Conservation (phyloP, 2,113 vertebrate genomes). For the Todiramphus saurophagus region DNA sequence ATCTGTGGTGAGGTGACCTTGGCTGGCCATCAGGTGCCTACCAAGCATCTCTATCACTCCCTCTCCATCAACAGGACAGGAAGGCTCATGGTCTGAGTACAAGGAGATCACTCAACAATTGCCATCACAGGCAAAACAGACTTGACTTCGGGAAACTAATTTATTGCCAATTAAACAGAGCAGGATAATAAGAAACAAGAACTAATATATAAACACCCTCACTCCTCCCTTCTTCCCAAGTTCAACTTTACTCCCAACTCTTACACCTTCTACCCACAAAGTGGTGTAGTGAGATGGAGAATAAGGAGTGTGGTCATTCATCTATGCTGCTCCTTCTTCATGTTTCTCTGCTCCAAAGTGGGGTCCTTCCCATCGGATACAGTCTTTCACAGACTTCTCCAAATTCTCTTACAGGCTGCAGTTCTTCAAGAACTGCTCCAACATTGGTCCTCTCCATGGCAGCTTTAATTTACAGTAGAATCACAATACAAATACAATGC, state of each 20-base stretch:
- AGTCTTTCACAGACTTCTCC: not conserved
- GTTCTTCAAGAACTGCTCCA: not conserved
- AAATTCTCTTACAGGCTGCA: not conserved
- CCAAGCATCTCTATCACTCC: fast-evolving
- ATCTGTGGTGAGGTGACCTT: not conserved
- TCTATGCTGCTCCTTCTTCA: not conserved
- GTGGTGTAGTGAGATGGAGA: not conserved
- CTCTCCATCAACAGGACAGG: not conserved
- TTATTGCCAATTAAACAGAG: not conserved
- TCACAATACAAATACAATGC: not conserved
- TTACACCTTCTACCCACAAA: not conserved
- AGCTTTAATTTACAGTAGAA: not conserved
- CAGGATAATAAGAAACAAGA: not conserved
- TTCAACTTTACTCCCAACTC: not conserved
- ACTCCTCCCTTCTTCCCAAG: not conserved
- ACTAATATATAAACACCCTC: not conserved
- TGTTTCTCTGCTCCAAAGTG: not conserved
- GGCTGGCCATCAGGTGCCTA: not conserved
- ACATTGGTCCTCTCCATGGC: not conserved
- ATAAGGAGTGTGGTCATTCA: not conserved
- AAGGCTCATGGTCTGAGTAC: fast-evolving
- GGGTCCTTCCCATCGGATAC: not conserved
- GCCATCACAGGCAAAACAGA: not conserved
- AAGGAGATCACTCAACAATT: too few species aligned
- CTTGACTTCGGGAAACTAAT: not conserved